Base-by-base conservation (phyloP, 2,888 invertebrate species). In the Sminthurinus aureus region DNA sequence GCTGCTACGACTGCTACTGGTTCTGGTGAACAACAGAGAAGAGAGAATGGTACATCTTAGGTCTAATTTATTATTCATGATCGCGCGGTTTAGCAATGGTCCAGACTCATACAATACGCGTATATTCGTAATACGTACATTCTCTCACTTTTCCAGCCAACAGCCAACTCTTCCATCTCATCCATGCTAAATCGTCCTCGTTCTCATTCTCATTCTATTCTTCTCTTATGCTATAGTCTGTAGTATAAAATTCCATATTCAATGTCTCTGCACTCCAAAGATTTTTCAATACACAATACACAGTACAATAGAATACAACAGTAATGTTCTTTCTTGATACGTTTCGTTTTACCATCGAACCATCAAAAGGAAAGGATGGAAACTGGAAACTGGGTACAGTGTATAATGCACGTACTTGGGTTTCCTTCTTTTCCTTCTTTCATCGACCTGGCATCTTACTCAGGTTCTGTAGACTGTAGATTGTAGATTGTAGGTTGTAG, bases 1-100 rank as follows among this genome's bases (percentile, higher is more conserved):
- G 6, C 1, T 64, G n/a, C n/a, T n/a, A n/a, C n/a, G n/a, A n/a
- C n/a, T n/a, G n/a, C n/a, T n/a, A n/a, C n/a, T n/a, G n/a, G n/a
- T n/a, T n/a, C n/a, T n/a, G n/a, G 81, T 24, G 64, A 74, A 81
- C 81, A 81, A 74, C 64, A 79, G 81, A 81, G 75, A 81, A 74
- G 38, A 79, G 81, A 81, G 75, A 81, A 74, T 81, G 75, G 81
- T 74, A 58, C 64, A 75, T 81, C 81, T 81, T 81, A 75, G 81
- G 73, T 12, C 81, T 81, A 74, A 81, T 81, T 81, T 81, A 81
- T 81, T 81, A 81, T 81, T 81, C 81, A 81, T 81, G 81, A 81
- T 81, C 15, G 74, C 20, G 74, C 20, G 74, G 81, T 81, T 74
- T 76, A 52, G 52, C 50, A 69, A 24, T 74, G 26, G 74, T 58